Evolutionary conservation across 2,797 vertebrate species (phyloP), one percentile per base, ranked within the genome.

Genomic region (Macroramphosus scolopax): DNA sequence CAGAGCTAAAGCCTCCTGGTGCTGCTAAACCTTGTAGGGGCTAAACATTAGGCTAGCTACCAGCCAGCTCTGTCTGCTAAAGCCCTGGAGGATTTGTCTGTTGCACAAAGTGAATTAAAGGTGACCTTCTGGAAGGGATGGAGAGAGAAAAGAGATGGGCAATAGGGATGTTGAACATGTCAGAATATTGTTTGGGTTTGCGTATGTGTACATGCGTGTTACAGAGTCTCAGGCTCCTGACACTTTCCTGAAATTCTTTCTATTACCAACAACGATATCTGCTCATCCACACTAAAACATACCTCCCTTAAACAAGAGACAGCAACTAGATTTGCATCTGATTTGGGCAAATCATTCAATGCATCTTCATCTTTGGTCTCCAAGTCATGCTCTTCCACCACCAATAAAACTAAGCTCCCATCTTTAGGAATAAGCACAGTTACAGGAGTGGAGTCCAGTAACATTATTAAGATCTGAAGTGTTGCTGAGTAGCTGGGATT

Each of bases 21-120:
- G 82, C 77, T 47, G 72, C 72, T 85, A 83, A 87, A 83, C 77
- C 82, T 80, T 57, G 2, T 40, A 48, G 62, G 76, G 70, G 58
- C 75, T 68, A 80, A 85, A 86, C 72, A 75, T 68, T 40, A 54
- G 49, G 77, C 78, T 75, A 83, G 76, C 82, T 77, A 87, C 67
- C 51, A 61, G 85, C 82, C 82, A 84, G 83, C 80, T 64, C 56
- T 68, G 75, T 76, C 68, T 60, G 69, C 54, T 66, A 78, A 83
- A 81, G 67, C 73, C 55, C 69, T 3, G 46, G 55, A 78, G 82
- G 82, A 84, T 83, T 88, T 82, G 78, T 71, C 72, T 71, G 69
- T 63, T 67, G 52, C 70, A 78, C 70, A 86, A 84, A 84, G 75
- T 83, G 81, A 87, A 86, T 88, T 86, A 88, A 82, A 86, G 82